Percentiles rank a stretch among this genome's conserved stretches.
Conservation (phyloP, 1,140 invertebrate genomes). For the Lineus longissimus region DNA sequence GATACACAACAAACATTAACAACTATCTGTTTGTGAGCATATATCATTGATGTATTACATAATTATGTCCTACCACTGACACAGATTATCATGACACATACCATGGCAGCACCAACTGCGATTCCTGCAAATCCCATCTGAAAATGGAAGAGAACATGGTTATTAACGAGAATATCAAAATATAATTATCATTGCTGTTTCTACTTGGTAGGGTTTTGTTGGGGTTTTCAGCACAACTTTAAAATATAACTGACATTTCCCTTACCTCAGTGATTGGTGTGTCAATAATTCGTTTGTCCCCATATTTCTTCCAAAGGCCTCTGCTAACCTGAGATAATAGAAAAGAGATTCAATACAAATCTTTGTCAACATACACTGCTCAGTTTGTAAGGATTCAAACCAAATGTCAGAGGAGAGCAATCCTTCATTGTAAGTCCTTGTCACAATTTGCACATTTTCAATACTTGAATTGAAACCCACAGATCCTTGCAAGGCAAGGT, state of each 20-base stretch:
- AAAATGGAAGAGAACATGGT: constrained; percentile 18
- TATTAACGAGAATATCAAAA: constrained; percentile 6
- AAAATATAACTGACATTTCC: not conserved
- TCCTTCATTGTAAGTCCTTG: no score
- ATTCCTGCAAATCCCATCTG: constrained; percentile 92
- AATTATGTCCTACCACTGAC: no score
- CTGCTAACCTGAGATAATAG: constrained; percentile 67
- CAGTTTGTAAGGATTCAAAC: no score
- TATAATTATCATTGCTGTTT: no score
- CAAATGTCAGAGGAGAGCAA: no score
- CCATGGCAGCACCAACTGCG: constrained; percentile 93
- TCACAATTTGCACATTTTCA: no score
- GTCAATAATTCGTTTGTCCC: constrained; percentile 93
- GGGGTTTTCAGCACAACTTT: no score
- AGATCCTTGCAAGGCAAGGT: no score
- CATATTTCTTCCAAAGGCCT: constrained; percentile 98
- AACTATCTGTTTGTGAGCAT: not conserved
- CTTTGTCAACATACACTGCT: no score
- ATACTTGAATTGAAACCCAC: no score
- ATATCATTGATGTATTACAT: no score
- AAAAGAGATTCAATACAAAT: not conserved
- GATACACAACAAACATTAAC: not conserved
- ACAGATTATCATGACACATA: constrained; percentile 44
- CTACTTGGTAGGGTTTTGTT: no score
- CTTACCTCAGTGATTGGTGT: constrained; percentile 91